Conservation (phyloP, 1,140 invertebrate species). For the Leptoteleia sp. region DNA sequence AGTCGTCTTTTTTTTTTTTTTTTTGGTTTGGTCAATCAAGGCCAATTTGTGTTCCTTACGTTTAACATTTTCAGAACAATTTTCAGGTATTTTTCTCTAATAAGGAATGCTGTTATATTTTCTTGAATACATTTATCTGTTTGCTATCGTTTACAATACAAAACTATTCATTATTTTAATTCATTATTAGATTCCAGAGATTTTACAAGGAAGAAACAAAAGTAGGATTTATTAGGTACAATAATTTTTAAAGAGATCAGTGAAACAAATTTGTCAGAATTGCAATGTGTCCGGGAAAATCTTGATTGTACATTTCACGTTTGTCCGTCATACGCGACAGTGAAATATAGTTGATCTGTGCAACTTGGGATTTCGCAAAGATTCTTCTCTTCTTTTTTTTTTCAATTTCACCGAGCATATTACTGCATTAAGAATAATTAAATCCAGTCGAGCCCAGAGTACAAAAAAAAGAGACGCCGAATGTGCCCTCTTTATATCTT, state of each 20-base stretch:
- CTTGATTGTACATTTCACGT: conserved; percentile 30
- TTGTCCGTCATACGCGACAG: conserved; percentile 40
- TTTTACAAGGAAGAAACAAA: neutral
- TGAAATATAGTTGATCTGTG: conserved; percentile 19
- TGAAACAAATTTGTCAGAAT: conserved; percentile 15
- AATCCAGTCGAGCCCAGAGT: neutral
- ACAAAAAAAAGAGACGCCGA: too few relatives aligned
- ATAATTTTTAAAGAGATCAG: neutral
- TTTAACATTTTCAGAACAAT: too few relatives aligned
- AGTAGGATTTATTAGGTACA: neutral
- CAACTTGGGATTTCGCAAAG: neutral
- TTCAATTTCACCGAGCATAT: neutral
- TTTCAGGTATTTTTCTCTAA: too few relatives aligned
- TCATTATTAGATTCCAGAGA: too few relatives aligned
- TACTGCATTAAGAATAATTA: conserved; percentile 5
- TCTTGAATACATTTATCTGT: too few relatives aligned
- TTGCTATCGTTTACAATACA: too few relatives aligned
- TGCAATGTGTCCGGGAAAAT: conserved; percentile 6
- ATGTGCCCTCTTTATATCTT: neutral
- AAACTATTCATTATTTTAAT: too few relatives aligned
- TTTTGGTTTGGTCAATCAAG: too few relatives aligned
- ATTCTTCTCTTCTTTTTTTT: neutral
- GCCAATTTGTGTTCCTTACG: too few relatives aligned
- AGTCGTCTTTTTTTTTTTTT: too few relatives aligned
- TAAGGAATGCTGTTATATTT: too few relatives aligned